Evolutionary conservation across 2,888 invertebrate genomes (phyloP), one percentile per base, ranked within the genome.

Genomic region (Sarcophaga variegata): DNA sequence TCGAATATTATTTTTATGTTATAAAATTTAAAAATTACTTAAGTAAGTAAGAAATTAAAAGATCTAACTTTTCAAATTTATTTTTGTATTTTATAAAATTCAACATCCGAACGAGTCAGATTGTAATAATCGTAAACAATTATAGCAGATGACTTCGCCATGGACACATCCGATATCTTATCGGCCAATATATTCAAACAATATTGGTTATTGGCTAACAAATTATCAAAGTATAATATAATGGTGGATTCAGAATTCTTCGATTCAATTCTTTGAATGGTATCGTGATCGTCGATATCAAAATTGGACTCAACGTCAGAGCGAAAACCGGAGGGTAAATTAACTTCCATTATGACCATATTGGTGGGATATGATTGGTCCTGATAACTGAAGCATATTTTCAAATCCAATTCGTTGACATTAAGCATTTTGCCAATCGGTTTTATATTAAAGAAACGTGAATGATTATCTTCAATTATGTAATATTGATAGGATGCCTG

Each of bases 61-160:
- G 6, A 1, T 6, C 37, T 4, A 4, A 49, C 0, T 49, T 54
- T 54, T 14, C 10, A 0, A 17, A 5, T 17, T 54, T 54, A 54
- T 54, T 54, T 17, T 54, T 54, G 17, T 14, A 54, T 54, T 54
- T 54, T 54, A 54, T 54, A 54, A 54, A 54, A 54, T 54, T 54
- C 54, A 54, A 17, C 17, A 54, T 12, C 2, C 54, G 54, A 17
- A 54, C 54, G 90, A 69, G 89, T 96, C 87, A 96, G 97, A 92
- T 99, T 98, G 90, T 98, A 99, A 90, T 99, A 97, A 92, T 99
- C 98, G 89, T 96, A 96, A 64, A 99, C 95, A 66, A 96, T 95
- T 88, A 98, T 97, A 89, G 97, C 95, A 47, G 97, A 97, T 14
- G 98, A 97, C 85, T 97, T 97, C 90, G 98, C 97, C 77, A 96